Base-by-base conservation (phyloP, 1,140 invertebrate genomes). In the Drosophila murphyi region DNA sequence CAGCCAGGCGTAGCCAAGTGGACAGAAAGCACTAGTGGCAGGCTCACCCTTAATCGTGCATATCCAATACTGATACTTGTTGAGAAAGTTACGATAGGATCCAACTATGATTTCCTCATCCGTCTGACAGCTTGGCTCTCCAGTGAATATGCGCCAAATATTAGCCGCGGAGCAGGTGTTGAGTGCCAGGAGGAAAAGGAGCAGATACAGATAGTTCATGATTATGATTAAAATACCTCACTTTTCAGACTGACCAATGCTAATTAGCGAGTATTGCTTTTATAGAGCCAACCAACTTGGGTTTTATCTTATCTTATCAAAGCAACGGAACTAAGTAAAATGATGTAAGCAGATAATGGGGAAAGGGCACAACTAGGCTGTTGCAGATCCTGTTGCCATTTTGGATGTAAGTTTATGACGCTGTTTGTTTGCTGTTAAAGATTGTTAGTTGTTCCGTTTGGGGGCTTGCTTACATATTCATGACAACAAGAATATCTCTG, bases 71-170 rank as follows among this genome's bases (percentile, higher is more conserved):
- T 62, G 12, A n/a, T 48, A 77, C 61, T 91, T 91, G 28, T 61
- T 45, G 35, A 55, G 67, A 32, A 80, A 89, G 47, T 91, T 78
- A 3, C 70, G 59, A 61, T 86, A 91, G 5, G 5, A 3, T 6
- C 4, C n/a, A 20, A 68, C 57, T 0, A 34, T 4, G 39, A 91
- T 41, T 52, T 91, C 90, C 50, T 72, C 57, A n/a, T 69, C 67
- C 4, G 90, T 91, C 35, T 72, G 76, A 47, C 90, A 91, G 0
- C 86, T 85, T 0, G 90, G 90, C n/a, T 87, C 85, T 5, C 90
- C 90, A 6, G 65, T 87, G 28, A 68, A 67, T 28, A 83, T 88
- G 39, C 4, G 51, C 32, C 59, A 72, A 51, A 68, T 8, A 10
- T 50, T 63, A 5, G 54, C 78, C 10, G 8, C 47, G 39, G 29